Percentiles rank a stretch among this genome's conserved stretches.
Evolutionary conservation across 2,797 vertebrate species (phyloP).

Genomic region (Microctenopoma lineatum): DNA sequence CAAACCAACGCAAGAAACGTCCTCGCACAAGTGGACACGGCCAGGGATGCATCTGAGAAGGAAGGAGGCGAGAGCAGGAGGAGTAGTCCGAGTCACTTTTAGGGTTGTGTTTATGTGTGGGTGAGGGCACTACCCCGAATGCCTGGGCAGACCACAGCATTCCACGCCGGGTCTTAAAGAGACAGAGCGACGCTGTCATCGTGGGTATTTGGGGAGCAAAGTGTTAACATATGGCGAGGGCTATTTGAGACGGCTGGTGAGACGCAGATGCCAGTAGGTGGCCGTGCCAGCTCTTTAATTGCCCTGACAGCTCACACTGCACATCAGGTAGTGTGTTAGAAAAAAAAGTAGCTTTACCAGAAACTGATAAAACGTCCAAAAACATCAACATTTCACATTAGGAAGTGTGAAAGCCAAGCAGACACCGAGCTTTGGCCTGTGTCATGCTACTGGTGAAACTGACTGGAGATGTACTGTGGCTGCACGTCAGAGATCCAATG

Average conservation of each 20-base stretch:
- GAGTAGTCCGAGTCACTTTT: constrained; percentile 68
- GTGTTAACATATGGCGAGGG: constrained; percentile 75
- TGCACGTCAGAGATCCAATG: constrained; percentile 40
- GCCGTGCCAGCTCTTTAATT: constrained; percentile 48
- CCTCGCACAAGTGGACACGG: constrained; percentile 12
- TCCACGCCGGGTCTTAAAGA: constrained; percentile 80
- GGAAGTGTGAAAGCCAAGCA: background rate
- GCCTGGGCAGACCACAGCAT: constrained; percentile 82
- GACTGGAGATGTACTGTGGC: background rate
- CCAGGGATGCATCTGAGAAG: constrained; percentile 27
- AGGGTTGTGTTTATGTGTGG: constrained; percentile 76
- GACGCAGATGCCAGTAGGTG: constrained; percentile 67
- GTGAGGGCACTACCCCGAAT: constrained; percentile 82
- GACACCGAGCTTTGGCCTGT: constrained; percentile 12
- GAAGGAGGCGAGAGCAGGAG: constrained; percentile 34
- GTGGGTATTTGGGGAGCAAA: constrained; percentile 74
- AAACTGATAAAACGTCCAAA: background rate
- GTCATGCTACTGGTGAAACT: background rate
- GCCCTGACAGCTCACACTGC: constrained; percentile 21
- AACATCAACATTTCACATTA: background rate
- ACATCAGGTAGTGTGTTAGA: background rate
- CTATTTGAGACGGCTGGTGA: constrained; percentile 63
- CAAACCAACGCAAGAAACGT: constrained; percentile 32
- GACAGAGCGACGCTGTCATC: constrained; percentile 77
- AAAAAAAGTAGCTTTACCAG: background rate